A percentile compares a stretch with the other conserved stretches of the same genome.
Evolutionary conservation across 2,113 vertebrate species (phyloP).

Genomic region (Uropsilus gracilis): DNA sequence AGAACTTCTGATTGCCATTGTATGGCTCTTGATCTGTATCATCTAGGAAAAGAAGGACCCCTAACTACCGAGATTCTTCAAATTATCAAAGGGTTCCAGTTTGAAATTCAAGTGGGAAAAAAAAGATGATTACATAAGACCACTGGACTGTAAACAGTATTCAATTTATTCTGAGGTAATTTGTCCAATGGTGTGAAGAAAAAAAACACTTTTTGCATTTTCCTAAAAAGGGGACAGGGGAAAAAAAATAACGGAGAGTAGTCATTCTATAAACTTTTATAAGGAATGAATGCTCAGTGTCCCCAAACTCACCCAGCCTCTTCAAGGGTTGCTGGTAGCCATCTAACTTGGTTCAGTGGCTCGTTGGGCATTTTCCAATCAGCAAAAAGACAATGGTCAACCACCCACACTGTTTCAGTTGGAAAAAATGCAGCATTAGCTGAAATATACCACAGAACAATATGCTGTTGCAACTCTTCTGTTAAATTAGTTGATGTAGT

Average conservation of each 20-base stretch:
- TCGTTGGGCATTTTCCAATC: neutral
- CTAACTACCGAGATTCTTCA: neutral
- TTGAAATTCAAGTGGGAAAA: conserved; percentile 44
- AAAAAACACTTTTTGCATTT: conserved; percentile 70
- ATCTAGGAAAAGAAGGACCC: neutral
- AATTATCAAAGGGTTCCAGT: conserved; percentile 33
- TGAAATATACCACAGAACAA: conserved; percentile 29
- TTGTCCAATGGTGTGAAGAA: conserved; percentile 71
- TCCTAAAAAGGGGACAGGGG: conserved; percentile 37
- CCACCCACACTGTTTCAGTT: neutral
- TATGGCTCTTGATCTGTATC: neutral
- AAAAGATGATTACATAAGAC: conserved; percentile 72
- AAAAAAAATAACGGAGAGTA: conserved; percentile 24
- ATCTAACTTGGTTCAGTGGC: neutral
- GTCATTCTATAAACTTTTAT: neutral
- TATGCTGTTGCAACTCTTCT: neutral
- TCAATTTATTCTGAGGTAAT: conserved; percentile 73
- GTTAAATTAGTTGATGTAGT: neutral
- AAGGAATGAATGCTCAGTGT: neutral
- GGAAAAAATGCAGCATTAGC: neutral
- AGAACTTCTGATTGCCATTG: neutral
- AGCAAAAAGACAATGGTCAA: neutral
- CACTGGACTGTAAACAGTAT: conserved; percentile 64
- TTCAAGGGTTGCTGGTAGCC: neutral
- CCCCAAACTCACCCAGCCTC: too few relatives aligned